Base-by-base conservation (phyloP, 2,888 invertebrate genomes). In the Aporophyla nigra region DNA sequence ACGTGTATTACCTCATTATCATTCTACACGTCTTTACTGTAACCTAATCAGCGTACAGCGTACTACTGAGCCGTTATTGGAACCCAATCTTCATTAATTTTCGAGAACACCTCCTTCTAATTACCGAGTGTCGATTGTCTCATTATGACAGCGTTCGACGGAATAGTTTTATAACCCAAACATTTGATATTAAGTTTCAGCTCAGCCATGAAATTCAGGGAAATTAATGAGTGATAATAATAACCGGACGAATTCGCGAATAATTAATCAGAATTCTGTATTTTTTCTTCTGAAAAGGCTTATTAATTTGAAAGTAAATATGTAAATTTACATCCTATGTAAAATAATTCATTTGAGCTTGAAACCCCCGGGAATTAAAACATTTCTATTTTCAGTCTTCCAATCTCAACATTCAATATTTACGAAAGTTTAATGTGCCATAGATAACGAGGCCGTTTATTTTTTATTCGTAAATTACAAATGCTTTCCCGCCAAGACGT, bases 321-420 rank as follows among this genome's bases (percentile, higher is more conserved):
- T 49, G 2, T 10, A 43, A n/a, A 16, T 51, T 2, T 16, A 27
- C 16, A 40, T 21, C 19, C n/a, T 49, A 6, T 2, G 9, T 6
- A 27, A 70, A 21, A 43, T 24, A 67, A 51, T 33, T 16, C 19
- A 12, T 10, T 63, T n/a, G 21, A 53, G 43, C 56, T 6, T 33
- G 12, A 68, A 49, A 33, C 56, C 21, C 24, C 21, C 53, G 33
- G 56, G 43, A 46, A 49, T 66, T 54, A 33, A 62, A 74, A 2
- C 12, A 56, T n/a, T 49, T 46, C 5, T 27, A 58, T 75, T 56
- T 24, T 12, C 19, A 27, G n/a, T 14, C n/a, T 21, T 43, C 16
- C 14, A 21, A 66, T 66, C 19, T 53, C 46, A 24, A 33, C 43
- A 65, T 70, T 77, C 7, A 78, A 54, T 78, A 73, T 82, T 70